Evolutionary conservation across 2,113 vertebrate genomes (phyloP).

Genomic region (Heterotis niloticus): DNA sequence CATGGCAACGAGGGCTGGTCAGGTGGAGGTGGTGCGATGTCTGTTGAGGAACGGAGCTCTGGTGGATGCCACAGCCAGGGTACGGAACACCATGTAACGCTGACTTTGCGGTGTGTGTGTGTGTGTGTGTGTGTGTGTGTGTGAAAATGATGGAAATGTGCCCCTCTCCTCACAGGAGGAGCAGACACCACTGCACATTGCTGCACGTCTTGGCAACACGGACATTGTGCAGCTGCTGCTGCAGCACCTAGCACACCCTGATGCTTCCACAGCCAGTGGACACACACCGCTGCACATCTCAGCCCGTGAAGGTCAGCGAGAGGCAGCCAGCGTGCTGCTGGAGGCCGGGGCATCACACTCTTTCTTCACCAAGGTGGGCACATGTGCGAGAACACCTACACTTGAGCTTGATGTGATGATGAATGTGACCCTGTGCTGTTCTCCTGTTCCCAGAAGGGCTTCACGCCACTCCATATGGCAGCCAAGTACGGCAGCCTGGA

Average conservation of each 20-base stretch:
- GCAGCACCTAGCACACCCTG: slow-evolving; percentile 77
- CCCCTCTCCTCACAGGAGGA: slow-evolving; percentile 66
- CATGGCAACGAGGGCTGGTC: slow-evolving; percentile 94
- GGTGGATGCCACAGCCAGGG: slow-evolving; percentile 91
- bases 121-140: too few species aligned
- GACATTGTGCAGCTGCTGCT: slow-evolving; percentile 78
- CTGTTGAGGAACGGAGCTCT: slow-evolving; percentile 90
- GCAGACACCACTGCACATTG: slow-evolving; percentile 79
- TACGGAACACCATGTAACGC: slow-evolving; percentile 51
- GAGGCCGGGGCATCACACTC: slow-evolving; percentile 74
- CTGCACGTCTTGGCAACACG: slow-evolving; percentile 76
- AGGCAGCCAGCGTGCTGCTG: slow-evolving; percentile 71
- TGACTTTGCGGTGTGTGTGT: too few species aligned
- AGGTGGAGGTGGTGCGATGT: slow-evolving; percentile 96
- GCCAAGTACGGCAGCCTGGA: slow-evolving; percentile 94
- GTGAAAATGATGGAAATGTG: not conserved
- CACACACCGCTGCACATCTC: slow-evolving; percentile 82
- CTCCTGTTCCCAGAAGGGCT: slow-evolving; percentile 81
- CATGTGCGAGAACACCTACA: slow-evolving; percentile 2
- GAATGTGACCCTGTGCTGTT: not conserved
- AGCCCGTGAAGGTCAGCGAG: slow-evolving; percentile 76
- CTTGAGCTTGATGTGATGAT: not conserved
- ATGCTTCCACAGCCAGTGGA: slow-evolving; percentile 73
- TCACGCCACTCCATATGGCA: slow-evolving; percentile 91
- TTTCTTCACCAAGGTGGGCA: slow-evolving; percentile 75